Base-by-base conservation (phyloP, 2,888 invertebrate genomes). In the Drosophila robusta region DNA sequence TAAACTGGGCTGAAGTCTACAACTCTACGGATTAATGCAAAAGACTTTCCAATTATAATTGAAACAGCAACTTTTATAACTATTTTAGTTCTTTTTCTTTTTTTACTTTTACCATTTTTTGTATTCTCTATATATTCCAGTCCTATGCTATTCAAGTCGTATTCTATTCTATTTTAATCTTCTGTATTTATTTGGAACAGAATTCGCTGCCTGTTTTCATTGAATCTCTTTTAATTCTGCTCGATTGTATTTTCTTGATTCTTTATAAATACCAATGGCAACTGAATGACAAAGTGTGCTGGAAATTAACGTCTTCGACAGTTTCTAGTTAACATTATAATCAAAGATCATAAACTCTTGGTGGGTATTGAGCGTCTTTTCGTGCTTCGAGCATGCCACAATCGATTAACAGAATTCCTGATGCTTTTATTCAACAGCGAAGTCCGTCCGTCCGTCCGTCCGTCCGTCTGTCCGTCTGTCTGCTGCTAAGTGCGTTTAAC, bases 371-470 rank as follows among this genome's bases (percentile, higher is more conserved):
- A 57, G 6, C 22, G 29, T 26, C 22, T 39, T 26, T 68, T 54
- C 38, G 64, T 54, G 52, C 54, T 6, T 4, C 38, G 14, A 38
- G 12, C 24, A 12, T 22, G 14, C 14, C 24, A 32, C 38, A 45
- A 54, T 66, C 67, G 56, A 46, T 67, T 65, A 67, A 54, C 64
- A 66, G 67, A 54, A 45, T 18, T 22, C 14, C 12, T 44, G 22
- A 61, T 12, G 60, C 11, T 54, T 34, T 7, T 16, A 46, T 26
- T n/a, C 65, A 46, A 38, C 12, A 18, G 5, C 12, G 9, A 8
- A 11, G 38, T 34, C 52, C 16, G 8, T 26, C 51, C n/a, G n/a
- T n/a, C n/a, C n/a, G n/a, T n/a, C n/a, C n/a, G n/a, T 29, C n/a
- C n/a, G n/a, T n/a, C n/a, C n/a, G n/a, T n/a, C n/a, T n/a, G 8